phyloP scores from a whole-genome alignment of 64 coral and sea anemone genomes.

The Orbicella faveolata region DNA sequence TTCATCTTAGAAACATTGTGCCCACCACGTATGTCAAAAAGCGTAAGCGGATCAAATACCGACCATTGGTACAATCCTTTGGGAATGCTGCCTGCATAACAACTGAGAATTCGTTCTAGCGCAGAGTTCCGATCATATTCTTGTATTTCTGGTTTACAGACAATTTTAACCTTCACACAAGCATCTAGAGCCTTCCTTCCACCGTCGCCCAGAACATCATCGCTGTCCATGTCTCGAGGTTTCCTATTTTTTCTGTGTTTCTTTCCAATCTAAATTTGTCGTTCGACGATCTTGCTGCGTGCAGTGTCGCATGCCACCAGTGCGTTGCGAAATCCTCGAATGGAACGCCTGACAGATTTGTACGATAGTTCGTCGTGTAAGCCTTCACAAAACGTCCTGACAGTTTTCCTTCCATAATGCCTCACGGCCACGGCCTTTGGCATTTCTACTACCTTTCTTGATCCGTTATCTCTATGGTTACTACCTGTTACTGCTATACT shows the following conservation, averaged over 20 bases:
- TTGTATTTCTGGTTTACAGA: neutral
- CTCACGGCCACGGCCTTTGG: too few species aligned
- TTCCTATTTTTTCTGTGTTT: neutral
- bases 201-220: constrained; percentile 1
- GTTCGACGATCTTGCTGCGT: too few species aligned
- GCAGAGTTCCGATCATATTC: neutral
- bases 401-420: too few species aligned
- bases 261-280: too few species aligned
- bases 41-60: neutral
- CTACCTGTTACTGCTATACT: too few species aligned
- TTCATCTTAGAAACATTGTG: neutral
- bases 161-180: constrained; percentile 2
- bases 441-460: too few species aligned
- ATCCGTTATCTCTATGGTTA: too few species aligned
- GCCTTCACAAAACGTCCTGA: too few species aligned
- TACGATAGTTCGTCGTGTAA: too few species aligned
- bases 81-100: neutral
- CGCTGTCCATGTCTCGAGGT: neutral
- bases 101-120: neutral
- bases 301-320: too few species aligned
- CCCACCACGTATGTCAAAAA: neutral
- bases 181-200: neutral
- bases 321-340: too few species aligned
- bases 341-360: too few species aligned
- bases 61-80: neutral